Base-by-base conservation (phyloP, 2,113 vertebrate species). In the Dipodomys stephensi region DNA sequence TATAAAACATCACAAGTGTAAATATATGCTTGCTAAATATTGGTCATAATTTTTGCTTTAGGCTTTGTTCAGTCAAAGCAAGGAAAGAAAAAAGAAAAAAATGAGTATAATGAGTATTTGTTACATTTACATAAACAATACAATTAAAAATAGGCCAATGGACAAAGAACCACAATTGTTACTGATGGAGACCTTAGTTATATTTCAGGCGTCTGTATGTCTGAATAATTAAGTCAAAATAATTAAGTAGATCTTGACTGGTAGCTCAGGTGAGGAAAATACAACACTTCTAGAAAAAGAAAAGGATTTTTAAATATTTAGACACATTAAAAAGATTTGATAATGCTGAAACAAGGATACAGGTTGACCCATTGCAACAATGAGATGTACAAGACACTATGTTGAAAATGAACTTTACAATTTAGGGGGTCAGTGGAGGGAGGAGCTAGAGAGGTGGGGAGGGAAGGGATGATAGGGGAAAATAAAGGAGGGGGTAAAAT, bases 1-100 rank as follows among this genome's bases (percentile, higher is more conserved):
- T 86, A 85, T 94, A 85, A 95, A 93, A 93, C 90, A 73, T 32
- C 95, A 67, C 86, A 4, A 76, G 3, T 80, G 64, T 57, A 93
- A 90, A 90, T 15, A 60, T 46, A 3, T 68, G 67, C 7, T 76
- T 92, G 30, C 44, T 94, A 87, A 87, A 69, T 23, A 57, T 7
- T 65, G 67, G 30, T 2, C 39, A 35, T 19, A 53, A 44, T 60
- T 87, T 92, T 83, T 23, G 46, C 3, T 85, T 7, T 88, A 35
- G 69, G 23, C 19, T 80, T 92, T 90, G 30, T 68, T 64, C n/a
- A 90, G 82, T 7, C 28, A 68, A 85, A 90, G 3, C 23, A 86
- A 79, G n/a, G 39, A 77, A 87, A 91, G 23, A 10, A 72, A 39
- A 92, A 49, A 10, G 7, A 49, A 49, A 39, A 39, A 39, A 53